Evolutionary conservation across 23 tunicate species (phyloP).

Genomic region (Halocynthia roretzi): DNA sequence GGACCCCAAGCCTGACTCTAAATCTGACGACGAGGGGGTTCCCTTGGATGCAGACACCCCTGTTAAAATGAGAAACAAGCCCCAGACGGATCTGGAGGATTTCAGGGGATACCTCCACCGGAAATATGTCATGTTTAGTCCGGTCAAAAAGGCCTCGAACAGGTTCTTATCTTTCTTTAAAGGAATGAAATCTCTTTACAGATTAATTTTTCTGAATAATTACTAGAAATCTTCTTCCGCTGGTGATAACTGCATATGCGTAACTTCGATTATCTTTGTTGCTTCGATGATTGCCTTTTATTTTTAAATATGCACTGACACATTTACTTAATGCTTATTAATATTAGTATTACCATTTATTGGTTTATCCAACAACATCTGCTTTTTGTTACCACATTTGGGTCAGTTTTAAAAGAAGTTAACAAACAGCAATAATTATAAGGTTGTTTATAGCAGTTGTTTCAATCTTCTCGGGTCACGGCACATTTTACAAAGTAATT

Average conservation of each 20-base stretch:
- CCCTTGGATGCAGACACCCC: conserved; percentile 17
- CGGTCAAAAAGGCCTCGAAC: conserved; percentile 77
- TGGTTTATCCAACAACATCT: too few species aligned
- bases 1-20: conserved; percentile 4
- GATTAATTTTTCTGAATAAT: too few species aligned
- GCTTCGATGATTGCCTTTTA: too few species aligned
- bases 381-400: too few species aligned
- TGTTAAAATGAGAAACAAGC: conserved; percentile 47
- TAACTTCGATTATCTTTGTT: not conserved
- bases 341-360: not conserved
- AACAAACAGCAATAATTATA: too few species aligned
- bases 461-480: too few species aligned
- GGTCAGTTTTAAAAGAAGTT: too few species aligned
- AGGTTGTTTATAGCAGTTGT: too few species aligned
- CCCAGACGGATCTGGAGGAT: not conserved
- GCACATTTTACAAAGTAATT: too few species aligned
- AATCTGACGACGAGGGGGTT: conserved; percentile 25
- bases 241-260: not conserved
- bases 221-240: too few species aligned
- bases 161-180: conserved; percentile 31
- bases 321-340: not conserved
- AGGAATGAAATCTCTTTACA: too few species aligned
- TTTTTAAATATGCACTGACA: not conserved
- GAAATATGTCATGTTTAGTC: conserved; percentile 59
- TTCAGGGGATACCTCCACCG: conserved; percentile 41